These are phyloP conservation scores for Remorina albescens DNA, from an alignment of 2,797 vertebrate genomes.

Conservation along the genomic window DNA sequence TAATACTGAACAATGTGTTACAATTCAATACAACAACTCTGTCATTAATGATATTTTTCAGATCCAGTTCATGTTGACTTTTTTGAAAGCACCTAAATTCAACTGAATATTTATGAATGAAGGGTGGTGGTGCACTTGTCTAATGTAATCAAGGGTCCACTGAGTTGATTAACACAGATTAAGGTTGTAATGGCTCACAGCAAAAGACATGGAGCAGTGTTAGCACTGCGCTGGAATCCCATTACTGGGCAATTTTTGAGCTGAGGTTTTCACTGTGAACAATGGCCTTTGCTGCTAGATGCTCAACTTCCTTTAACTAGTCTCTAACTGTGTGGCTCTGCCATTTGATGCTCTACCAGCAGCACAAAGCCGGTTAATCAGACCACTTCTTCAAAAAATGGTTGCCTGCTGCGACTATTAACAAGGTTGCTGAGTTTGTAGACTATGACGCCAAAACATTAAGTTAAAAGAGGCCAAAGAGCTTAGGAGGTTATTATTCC, in stretches of 20 bases:
- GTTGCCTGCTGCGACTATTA: too few relatives aligned
- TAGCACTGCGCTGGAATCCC: background rate
- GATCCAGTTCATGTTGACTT: background rate
- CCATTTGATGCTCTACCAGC: background rate
- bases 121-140: background rate
- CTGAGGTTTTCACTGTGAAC: background rate
- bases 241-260: background rate
- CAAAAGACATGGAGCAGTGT: background rate
- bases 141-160: background rate
- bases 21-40: background rate
- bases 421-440: too few relatives aligned
- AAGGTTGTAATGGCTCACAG: background rate
- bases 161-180: background rate
- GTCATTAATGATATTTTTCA: background rate
- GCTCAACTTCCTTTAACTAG: background rate
- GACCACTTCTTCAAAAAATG: background rate
- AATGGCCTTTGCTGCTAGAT: background rate
- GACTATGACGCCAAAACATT: background rate
- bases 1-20: too few relatives aligned
- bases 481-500: too few relatives aligned
- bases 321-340: background rate
- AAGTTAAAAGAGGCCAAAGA: background rate
- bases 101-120: background rate
- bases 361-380: too few relatives aligned
- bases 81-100: background rate